These are phyloP conservation scores for Luperina testacea DNA, from an alignment of 2,888 invertebrate species.

Conservation along the genomic window DNA sequence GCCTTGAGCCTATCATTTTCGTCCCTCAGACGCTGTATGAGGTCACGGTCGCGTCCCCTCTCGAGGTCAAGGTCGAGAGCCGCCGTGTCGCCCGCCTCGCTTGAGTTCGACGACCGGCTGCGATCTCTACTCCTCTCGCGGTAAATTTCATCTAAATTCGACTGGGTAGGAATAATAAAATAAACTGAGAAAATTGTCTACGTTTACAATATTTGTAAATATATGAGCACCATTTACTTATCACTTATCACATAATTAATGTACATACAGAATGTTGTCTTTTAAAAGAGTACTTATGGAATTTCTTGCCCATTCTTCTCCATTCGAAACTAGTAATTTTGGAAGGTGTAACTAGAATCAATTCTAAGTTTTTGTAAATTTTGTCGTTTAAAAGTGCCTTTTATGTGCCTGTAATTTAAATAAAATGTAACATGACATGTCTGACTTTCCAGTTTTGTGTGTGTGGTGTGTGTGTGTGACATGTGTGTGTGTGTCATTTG, in stretches of 20 bases:
- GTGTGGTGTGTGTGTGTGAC: no score
- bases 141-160: slow-evolving; percentile 70
- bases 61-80: slow-evolving; percentile 30
- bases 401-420: no score
- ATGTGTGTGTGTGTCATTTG: no score
- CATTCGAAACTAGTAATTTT: no score
- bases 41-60: slow-evolving; percentile 30
- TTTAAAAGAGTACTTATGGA: background rate
- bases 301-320: background rate
- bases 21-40: slow-evolving; percentile 67
- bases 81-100: slow-evolving; percentile 64
- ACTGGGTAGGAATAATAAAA: slow-evolving; percentile 54
- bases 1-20: slow-evolving; percentile 80
- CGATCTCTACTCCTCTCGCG: slow-evolving; percentile 61
- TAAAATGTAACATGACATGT: no score
- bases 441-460: no score
- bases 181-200: background rate
- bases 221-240: background rate
- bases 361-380: no score
- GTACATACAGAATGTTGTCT: no score
- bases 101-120: slow-evolving; percentile 67
- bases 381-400: no score
- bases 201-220: background rate
- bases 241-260: background rate
- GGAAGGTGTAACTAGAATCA: no score